Evolutionary conservation across 1,140 invertebrate genomes (phyloP), one percentile per base, ranked within the genome.

Genomic region (Caenorhabditis brenneri): DNA sequence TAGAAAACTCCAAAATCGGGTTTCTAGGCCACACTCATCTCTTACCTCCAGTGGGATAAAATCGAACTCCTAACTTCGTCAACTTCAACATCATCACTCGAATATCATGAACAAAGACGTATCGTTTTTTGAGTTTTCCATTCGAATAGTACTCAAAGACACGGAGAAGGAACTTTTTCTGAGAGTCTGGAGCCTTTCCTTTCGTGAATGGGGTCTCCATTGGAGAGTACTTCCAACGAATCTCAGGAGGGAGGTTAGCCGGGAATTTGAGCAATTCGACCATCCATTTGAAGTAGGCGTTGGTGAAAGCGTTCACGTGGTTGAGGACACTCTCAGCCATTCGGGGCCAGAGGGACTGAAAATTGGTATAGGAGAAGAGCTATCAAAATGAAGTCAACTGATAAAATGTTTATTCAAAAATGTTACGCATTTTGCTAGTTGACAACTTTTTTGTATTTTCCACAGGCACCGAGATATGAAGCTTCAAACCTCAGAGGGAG

Each of bases 201-300:
- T n/a, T n/a, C 9, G 15, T 19, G 2, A 51, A 42, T 6, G 12
- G 12, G 5, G 12, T 36, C 36, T 10, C 65, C 65, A 74, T 74
- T 10, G 65, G 65, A 10, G 36, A 2, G 16, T 74, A 74, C n/a
- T 74, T 74, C 65, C 65, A 74, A 15, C 65, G 65, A 42, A 74
- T 7, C 5, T 42, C 7, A 7, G 33, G 27, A 5, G 65, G 65
- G 10, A 74, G n/a, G 24, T 74, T 74, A 2, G 12, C n/a, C 2
- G 65, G 65, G 15, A 74, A 74, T 7, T 16, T 12, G 0, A 74
- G 19, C 65, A 74, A 42, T 27, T 22, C 5, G 9, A 42, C 33
- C n/a, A 74, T 42, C 65, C 65, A 74, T 42, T 24, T 12, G 36
- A 74, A 74, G 33, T 74, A 74, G 4, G 10, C 19, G 24, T 24